A percentile compares a stretch with the other conserved stretches of the same genome.
Conservation (phyloP, 1,140 invertebrate species). For the Drosophila nasuta region DNA sequence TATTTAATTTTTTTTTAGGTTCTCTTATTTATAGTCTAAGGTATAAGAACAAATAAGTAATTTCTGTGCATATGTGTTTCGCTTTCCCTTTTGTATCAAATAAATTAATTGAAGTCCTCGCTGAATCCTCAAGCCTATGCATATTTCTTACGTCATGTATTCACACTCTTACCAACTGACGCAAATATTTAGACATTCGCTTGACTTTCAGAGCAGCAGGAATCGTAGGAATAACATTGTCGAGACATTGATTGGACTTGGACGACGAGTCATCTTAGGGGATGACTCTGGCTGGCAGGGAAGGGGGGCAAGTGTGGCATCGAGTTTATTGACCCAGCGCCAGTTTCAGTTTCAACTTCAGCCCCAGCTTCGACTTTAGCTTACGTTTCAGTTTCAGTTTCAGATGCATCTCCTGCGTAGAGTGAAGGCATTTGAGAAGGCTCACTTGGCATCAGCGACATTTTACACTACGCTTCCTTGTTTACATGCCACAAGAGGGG, state of each 20-base stretch:
- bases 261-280: conserved; percentile 32
- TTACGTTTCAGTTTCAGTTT: not conserved
- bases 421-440: conserved; percentile 48
- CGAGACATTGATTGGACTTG: conserved; percentile 42
- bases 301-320: conserved; percentile 13
- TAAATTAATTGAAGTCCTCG: conserved; percentile 20
- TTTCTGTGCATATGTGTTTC: no score
- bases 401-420: not conserved
- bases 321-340: conserved; percentile 74
- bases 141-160: not conserved
- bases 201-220: conserved; percentile 17
- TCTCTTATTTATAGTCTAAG: no score
- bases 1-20: no score
- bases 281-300: conserved; percentile 18
- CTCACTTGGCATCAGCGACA: conserved; percentile 78
- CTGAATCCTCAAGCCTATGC: not conserved
- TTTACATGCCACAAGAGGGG: conserved; percentile 63
- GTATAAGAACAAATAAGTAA: no score
- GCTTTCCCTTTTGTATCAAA: no score
- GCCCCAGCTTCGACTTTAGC: not conserved
- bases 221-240: conserved; percentile 20
- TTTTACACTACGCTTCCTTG: conserved; percentile 72
- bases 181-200: conserved; percentile 42
- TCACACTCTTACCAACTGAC: conserved; percentile 9
- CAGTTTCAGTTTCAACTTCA: conserved; percentile 14